phyloP scores from a whole-genome alignment of 1,140 invertebrate genomes.

The Trichomalopsis sarcophagae region DNA sequence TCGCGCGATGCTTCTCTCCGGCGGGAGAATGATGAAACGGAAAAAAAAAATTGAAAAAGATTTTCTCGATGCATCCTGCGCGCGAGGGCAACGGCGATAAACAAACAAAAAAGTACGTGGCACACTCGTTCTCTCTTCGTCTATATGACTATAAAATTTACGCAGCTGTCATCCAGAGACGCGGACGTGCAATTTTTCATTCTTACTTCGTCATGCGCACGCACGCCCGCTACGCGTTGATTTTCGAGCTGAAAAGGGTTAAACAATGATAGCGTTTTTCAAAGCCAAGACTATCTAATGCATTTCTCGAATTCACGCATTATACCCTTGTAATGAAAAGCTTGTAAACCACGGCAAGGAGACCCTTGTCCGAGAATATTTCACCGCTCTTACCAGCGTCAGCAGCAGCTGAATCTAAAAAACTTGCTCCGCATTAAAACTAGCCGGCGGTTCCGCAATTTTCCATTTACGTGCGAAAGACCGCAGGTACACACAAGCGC shows the following conservation, averaged over 20 bases:
- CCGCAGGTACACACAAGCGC: too few species aligned
- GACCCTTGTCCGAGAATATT: too few species aligned
- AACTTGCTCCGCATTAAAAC: too few species aligned
- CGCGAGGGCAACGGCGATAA: background rate
- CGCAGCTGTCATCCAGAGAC: slow-evolving; percentile 11
- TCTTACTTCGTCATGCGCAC: slow-evolving; percentile 35
- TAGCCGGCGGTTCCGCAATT: background rate
- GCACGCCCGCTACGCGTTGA: background rate
- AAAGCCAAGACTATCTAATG: too few species aligned
- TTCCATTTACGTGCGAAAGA: background rate
- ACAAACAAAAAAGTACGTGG: background rate
- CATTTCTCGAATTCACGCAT: too few species aligned
- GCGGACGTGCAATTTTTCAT: slow-evolving; percentile 42
- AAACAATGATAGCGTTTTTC: background rate
- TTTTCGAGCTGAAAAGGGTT: slow-evolving; percentile 17
- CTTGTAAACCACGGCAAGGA: too few species aligned
- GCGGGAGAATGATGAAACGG: background rate
- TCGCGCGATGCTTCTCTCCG: background rate
- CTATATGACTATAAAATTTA: slow-evolving; percentile 37
- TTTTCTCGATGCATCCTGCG: background rate
- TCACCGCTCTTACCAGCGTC: too few species aligned
- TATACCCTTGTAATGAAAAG: too few species aligned
- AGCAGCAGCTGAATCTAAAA: too few species aligned
- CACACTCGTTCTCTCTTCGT: background rate
- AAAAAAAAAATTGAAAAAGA: slow-evolving; percentile 18